phyloP scores from a whole-genome alignment of 1,140 invertebrate genomes.

The Drosophila paulistorum region DNA sequence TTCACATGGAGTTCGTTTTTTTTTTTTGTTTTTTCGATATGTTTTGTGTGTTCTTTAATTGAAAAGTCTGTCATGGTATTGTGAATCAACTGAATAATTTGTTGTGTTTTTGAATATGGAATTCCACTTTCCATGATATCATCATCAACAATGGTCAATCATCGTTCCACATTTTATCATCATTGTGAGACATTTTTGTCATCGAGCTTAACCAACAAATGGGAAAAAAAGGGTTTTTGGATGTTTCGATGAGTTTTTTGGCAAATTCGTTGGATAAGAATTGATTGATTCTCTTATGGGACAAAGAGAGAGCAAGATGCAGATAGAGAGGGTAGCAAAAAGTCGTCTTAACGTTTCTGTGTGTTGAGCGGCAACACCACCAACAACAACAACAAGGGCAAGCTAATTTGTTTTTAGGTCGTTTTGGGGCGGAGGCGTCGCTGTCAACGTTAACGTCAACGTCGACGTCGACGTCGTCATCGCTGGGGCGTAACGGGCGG shows the following conservation, averaged over 20 bases:
- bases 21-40: not conserved
- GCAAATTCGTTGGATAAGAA: not conserved
- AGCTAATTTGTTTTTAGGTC: constrained; percentile 51
- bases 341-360: not conserved
- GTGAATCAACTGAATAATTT: not conserved
- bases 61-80: not conserved
- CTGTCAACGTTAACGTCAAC: constrained; percentile 31
- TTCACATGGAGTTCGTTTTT: not conserved
- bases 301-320: too few species aligned
- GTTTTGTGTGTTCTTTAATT: not conserved
- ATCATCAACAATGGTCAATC: not conserved
- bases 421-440: constrained; percentile 43
- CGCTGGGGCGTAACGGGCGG: constrained; percentile 65
- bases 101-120: not conserved
- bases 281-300: too few species aligned
- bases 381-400: constrained; percentile 6
- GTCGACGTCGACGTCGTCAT: constrained; percentile 21
- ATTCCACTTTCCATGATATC: constrained; percentile 2
- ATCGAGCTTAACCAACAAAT: too few species aligned
- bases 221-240: not conserved
- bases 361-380: not conserved
- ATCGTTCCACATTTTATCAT: not conserved
- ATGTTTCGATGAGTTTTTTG: not conserved
- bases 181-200: too few species aligned
- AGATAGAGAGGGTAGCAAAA: not conserved